A percentile compares a stretch with the other conserved stretches of the same genome.
These are phyloP conservation scores for Gobiocypris rarus DNA, from an alignment of 2,113 vertebrate genomes.

Conservation along the genomic window DNA sequence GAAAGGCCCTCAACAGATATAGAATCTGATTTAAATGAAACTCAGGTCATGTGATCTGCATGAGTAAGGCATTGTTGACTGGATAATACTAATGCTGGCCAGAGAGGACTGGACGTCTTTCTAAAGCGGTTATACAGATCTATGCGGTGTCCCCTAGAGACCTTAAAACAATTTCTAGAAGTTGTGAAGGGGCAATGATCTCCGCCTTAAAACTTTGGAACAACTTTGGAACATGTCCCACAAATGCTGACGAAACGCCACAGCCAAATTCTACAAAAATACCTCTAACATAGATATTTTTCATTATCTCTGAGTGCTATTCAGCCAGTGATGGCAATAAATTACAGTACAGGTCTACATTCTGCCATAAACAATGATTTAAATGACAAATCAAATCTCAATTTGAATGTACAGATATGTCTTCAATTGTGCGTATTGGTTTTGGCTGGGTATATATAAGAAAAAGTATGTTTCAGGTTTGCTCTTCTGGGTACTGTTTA, in stretches of 20 bases:
- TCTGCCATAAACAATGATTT: constrained; percentile 24
- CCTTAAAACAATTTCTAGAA: neutral
- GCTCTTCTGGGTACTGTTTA: constrained; percentile 3
- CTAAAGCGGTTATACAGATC: constrained; percentile 7
- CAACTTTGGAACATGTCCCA: neutral
- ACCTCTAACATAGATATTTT: neutral
- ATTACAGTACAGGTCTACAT: constrained; percentile 38
- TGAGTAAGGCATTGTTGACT: constrained; percentile 23
- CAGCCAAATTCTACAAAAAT: constrained; percentile 40
- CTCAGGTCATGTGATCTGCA: constrained; percentile 13
- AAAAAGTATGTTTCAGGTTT: neutral
- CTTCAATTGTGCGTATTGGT: constrained; percentile 6
- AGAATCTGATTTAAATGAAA: neutral
- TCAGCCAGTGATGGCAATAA: constrained; percentile 13
- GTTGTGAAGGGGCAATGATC: neutral
- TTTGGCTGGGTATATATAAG: neutral
- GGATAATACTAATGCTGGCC: neutral
- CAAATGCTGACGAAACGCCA: neutral
- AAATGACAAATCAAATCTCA: constrained; percentile 5
- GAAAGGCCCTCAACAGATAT: neutral
- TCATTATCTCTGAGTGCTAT: constrained; percentile 15
- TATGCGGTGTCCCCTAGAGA: neutral
- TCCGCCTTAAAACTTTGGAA: constrained; percentile 3
- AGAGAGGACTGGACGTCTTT: neutral
- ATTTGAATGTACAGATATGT: constrained; percentile 14